Base-by-base conservation (phyloP, 2,888 invertebrate species). In the Noctua janthina region DNA sequence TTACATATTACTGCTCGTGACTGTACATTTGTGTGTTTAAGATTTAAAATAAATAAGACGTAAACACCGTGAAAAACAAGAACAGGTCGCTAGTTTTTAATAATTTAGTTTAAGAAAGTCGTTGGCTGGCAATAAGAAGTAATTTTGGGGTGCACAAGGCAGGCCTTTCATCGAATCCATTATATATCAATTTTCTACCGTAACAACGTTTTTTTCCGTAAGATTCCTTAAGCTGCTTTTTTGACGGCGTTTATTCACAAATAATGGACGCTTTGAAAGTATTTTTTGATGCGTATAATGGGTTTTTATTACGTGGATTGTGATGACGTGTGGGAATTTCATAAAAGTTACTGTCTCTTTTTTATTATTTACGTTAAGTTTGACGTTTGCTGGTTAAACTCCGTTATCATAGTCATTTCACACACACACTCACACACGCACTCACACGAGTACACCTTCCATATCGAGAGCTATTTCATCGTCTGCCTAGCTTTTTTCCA, bases 181-280 rank as follows among this genome's bases (percentile, higher is more conserved):
- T 87, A 80, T 71, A 77, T 43, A 81, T 75, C 68, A 87, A 87
- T 87, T 87, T 87, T 87, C 83, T 64, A 68, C 56, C 64, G 43
- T 70, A 70, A 85, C 67, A 72, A 56, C 11, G 7, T 49, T 86
- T 82, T 77, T 82, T 76, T 85, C 69, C 67, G 76, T 80, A 46
- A 85, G 64, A 76, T 77, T 70, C 83, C 62, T 2, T 71, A 87
- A 87, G 88, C 80, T 74, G 64, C 74, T 81, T 77, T 29, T 74
- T 67, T 73, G 74, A 64, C 69, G 62, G 54, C 70, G 59, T 56
- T 87, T 78, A 67, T 85, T 84, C 81, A 29, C 43, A 78, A 49
- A 78, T 81, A 86, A 86, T 76, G 59, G 56, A 29, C 13, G 1
- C 75, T 78, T 86, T 81, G 66, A 74, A 73, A 76, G 68, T 74